Percentiles rank a stretch among this genome's conserved stretches.
phyloP scores from a whole-genome alignment of 2,113 vertebrate species.

The Coregonus clupeaformis region DNA sequence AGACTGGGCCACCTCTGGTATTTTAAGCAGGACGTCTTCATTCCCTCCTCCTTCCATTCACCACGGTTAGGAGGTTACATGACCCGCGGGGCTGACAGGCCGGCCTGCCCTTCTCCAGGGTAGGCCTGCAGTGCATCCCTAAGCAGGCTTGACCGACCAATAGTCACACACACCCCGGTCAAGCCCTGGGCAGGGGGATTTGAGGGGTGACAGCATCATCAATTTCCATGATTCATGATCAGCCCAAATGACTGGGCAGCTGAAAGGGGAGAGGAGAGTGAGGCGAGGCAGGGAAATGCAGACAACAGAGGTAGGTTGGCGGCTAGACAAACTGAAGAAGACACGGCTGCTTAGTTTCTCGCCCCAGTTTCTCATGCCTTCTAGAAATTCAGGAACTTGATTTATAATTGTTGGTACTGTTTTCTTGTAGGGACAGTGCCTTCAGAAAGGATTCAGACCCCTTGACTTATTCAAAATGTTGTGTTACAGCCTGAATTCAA shows the following conservation, averaged over 20 bases:
- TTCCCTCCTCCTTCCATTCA: constrained; percentile 66
- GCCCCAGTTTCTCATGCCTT: not conserved
- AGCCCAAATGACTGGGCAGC: constrained; percentile 51
- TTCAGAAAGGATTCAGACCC: no score
- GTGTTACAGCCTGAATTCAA: no score
- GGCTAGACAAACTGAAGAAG: not conserved
- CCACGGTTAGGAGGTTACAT: constrained; percentile 42
- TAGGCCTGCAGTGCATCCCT: constrained; percentile 44
- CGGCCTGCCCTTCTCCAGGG: constrained; percentile 51
- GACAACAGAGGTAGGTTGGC: not conserved
- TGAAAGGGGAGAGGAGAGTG: constrained; percentile 55
- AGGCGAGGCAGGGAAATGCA: constrained; percentile 7
- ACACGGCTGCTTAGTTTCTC: not conserved
- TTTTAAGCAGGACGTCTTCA: constrained; percentile 68
- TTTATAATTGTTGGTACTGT: not conserved
- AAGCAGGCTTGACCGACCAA: constrained; percentile 71
- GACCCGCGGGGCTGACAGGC: constrained; percentile 56
- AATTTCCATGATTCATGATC: constrained; percentile 74
- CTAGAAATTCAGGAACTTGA: not conserved
- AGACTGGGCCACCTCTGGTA: constrained; percentile 34
- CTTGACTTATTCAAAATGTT: no score
- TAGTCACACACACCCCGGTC: constrained; percentile 70
- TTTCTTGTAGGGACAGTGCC: no score
- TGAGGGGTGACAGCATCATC: constrained; percentile 73
- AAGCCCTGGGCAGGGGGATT: constrained; percentile 62